phyloP scores from a whole-genome alignment of 2,888 invertebrate species.

The Cephus sareptanus region DNA sequence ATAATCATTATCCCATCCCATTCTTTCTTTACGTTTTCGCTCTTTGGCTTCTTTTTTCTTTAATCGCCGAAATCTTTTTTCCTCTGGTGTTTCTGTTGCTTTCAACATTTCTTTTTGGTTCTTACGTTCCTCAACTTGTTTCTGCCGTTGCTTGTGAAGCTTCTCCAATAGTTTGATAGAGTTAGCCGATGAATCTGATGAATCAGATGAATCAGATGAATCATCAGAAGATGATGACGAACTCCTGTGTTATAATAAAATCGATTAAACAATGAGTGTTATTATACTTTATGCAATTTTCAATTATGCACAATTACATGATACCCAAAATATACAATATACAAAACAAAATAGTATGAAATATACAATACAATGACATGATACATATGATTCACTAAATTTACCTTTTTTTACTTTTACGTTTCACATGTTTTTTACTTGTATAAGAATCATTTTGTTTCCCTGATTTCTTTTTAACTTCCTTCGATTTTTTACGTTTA shows the following conservation, averaged over 20 bases:
- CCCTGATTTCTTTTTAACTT: slow-evolving; percentile 37
- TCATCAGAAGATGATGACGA: slow-evolving; percentile 42
- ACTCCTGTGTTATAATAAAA: slow-evolving; percentile 8
- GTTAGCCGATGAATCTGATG: slow-evolving; percentile 67
- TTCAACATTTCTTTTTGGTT: slow-evolving; percentile 83
- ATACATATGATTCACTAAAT: background rate
- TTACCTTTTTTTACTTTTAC: slow-evolving; percentile 46
- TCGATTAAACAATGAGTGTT: background rate
- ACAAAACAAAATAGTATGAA: too few relatives aligned
- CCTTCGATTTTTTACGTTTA: slow-evolving; percentile 29
- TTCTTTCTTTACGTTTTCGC: slow-evolving; percentile 85
- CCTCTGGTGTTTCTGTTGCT: slow-evolving; percentile 93
- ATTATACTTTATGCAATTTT: background rate
- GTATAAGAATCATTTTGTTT: slow-evolving; percentile 17
- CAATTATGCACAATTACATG: background rate
- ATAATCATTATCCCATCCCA: slow-evolving; percentile 98
- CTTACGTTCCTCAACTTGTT: slow-evolving; percentile 74
- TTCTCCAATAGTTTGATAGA: slow-evolving; percentile 77
- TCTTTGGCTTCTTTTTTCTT: slow-evolving; percentile 94
- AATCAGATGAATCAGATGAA: slow-evolving; percentile 42
- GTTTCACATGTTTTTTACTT: slow-evolving; percentile 45
- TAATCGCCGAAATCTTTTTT: slow-evolving; percentile 86
- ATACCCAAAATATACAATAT: too few relatives aligned
- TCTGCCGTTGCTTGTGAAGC: slow-evolving; percentile 77
- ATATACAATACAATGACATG: too few relatives aligned